Percentiles rank a stretch among this genome's conserved stretches.
Evolutionary conservation across 2,888 invertebrate genomes (phyloP).

Genomic region (Rhagonycha lutea): DNA sequence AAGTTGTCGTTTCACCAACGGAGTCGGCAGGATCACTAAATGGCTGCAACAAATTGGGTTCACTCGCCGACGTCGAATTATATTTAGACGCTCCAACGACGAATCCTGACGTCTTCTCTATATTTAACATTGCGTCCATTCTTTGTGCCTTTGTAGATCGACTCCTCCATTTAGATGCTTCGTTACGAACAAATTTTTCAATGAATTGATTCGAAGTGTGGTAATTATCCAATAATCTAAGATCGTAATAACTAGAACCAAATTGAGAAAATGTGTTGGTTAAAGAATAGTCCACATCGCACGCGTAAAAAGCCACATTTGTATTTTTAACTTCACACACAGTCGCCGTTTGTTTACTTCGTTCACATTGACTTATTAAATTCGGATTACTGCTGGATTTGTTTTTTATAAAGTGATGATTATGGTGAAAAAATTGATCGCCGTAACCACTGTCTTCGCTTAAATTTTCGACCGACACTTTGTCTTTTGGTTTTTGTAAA

Average conservation of each 20-base stretch:
- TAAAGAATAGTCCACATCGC: slow-evolving; percentile 44
- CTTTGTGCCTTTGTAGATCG: slow-evolving; percentile 24
- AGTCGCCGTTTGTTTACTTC: slow-evolving; percentile 34
- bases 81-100: slow-evolving; percentile 44
- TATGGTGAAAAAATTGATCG: slow-evolving; percentile 56
- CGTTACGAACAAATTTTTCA: slow-evolving; percentile 45
- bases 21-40: slow-evolving; percentile 29
- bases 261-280: slow-evolving; percentile 51
- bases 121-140: slow-evolving; percentile 44
- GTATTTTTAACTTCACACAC: slow-evolving; percentile 25
- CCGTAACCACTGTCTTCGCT: slow-evolving; percentile 82
- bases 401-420: slow-evolving; percentile 31
- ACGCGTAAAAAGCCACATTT: slow-evolving; percentile 45
- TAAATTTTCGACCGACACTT: slow-evolving; percentile 75
- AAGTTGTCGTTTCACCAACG: slow-evolving; percentile 26
- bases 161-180: slow-evolving; percentile 34
- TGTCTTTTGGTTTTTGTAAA: slow-evolving; percentile 46
- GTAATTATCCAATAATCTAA: slow-evolving; percentile 47
- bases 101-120: slow-evolving; percentile 44
- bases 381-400: slow-evolving; percentile 58
- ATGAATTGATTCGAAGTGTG: slow-evolving; percentile 39
- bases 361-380: slow-evolving; percentile 44
- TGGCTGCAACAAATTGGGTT: slow-evolving; percentile 49
- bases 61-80: slow-evolving; percentile 51
- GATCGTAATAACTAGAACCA: slow-evolving; percentile 54